phyloP scores from a whole-genome alignment of 2,888 invertebrate genomes.

The Epinotia brunnichana region DNA sequence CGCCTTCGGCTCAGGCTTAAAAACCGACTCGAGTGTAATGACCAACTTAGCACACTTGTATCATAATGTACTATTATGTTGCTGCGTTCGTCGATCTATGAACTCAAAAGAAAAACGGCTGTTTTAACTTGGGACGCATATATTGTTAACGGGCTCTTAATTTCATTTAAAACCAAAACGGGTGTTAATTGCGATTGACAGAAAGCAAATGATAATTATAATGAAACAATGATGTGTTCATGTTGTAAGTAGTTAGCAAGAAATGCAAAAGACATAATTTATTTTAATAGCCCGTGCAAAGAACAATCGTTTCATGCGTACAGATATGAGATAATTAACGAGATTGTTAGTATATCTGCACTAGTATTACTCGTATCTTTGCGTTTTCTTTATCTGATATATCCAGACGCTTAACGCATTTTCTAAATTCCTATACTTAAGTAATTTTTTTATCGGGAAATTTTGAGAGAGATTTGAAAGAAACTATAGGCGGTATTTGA shows the following conservation, averaged over 20 bases:
- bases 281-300: conserved; percentile 11
- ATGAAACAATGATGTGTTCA: not conserved
- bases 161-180: not conserved
- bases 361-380: conserved; percentile 20
- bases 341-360: conserved; percentile 32
- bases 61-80: too few species aligned
- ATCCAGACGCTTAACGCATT: conserved; percentile 32
- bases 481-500: too few species aligned
- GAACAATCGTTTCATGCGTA: conserved; percentile 35
- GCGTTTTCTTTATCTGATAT: conserved; percentile 40
- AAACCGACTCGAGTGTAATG: too few species aligned
- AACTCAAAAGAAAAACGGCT: too few species aligned
- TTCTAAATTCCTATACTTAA: conserved; percentile 35
- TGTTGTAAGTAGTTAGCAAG: conserved; percentile 9
- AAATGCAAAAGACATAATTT: conserved; percentile 17
- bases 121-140: too few species aligned
- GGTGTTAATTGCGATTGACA: not conserved
- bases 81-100: too few species aligned
- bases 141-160: too few species aligned
- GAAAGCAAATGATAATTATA: conserved; percentile 1
- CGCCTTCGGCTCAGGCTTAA: too few species aligned
- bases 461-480: too few species aligned
- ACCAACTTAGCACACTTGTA: too few species aligned
- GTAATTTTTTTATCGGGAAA: not conserved
- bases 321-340: conserved; percentile 30